Percentiles rank a stretch among this genome's conserved stretches.
These are phyloP conservation scores for Ylistrum balloti DNA, from an alignment of 1,140 invertebrate genomes.

Conservation along the genomic window DNA sequence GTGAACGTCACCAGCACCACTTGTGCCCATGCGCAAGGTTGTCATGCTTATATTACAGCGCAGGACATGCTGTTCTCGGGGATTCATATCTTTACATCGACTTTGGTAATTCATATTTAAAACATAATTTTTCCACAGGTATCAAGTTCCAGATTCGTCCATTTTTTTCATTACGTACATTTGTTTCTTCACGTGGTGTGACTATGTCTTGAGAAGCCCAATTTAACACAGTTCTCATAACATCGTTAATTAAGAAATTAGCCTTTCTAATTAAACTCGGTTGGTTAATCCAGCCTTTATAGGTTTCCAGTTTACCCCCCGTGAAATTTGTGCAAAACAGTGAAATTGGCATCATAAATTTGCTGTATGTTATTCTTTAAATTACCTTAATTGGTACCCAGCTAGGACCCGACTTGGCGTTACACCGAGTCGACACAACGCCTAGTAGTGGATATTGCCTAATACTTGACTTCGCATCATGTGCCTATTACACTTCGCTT, in stretches of 20 bases:
- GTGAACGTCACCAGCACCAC: neutral
- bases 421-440: conserved; percentile 22
- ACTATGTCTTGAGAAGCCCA: conserved; percentile 18
- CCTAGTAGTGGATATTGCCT: neutral
- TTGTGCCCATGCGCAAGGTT: neutral
- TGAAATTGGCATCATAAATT: conserved; percentile 35
- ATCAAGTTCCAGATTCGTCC: conserved; percentile 7
- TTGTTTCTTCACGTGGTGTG: conserved; percentile 38
- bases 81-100: conserved; percentile 19
- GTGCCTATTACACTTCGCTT: conserved; percentile 6
- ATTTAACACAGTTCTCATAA: conserved; percentile 40
- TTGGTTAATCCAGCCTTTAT: conserved; percentile 38
- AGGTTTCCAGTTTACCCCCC: conserved; percentile 37
- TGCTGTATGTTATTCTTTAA: conserved; percentile 36
- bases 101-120: conserved; percentile 36
- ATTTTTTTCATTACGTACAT: conserved; percentile 40
- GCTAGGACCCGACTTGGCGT: conserved; percentile 18
- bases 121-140: conserved; percentile 39
- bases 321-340: conserved; percentile 38
- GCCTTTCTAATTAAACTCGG: conserved; percentile 38
- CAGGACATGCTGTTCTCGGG: neutral
- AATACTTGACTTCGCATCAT: conserved; percentile 2
- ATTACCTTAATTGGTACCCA: conserved; percentile 29
- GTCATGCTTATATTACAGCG: neutral
- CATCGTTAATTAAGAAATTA: conserved; percentile 40